A percentile compares a stretch with the other conserved stretches of the same genome.
phyloP scores from a whole-genome alignment of 2,888 invertebrate genomes.

The Bellardia pandia region DNA sequence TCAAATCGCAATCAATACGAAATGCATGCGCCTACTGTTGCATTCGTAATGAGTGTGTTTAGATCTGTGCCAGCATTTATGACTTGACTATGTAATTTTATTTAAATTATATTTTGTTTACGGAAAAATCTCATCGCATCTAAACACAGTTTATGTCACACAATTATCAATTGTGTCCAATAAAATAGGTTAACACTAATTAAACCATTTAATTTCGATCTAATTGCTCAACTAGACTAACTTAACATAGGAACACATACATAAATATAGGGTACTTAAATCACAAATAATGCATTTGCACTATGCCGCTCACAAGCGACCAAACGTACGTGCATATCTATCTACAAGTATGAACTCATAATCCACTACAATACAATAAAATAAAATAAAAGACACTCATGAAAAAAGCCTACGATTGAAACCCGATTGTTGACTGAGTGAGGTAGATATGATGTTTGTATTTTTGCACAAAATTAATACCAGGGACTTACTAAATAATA shows the following conservation, averaged over 20 bases:
- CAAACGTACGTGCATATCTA: slow-evolving; percentile 12
- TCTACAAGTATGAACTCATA: slow-evolving; percentile 32
- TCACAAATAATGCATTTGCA: slow-evolving; percentile 68
- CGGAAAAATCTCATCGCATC: neutral
- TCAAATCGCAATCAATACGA: too few relatives aligned
- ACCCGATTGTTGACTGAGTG: slow-evolving; percentile 60
- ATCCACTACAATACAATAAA: slow-evolving; percentile 39
- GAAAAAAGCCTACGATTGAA: slow-evolving; percentile 61
- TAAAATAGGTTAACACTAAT: neutral
- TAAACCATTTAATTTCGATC: neutral
- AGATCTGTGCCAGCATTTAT: too few relatives aligned
- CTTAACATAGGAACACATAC: slow-evolving; percentile 5
- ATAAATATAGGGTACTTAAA: slow-evolving; percentile 53
- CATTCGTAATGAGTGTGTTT: too few relatives aligned
- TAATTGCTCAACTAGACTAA: slow-evolving; percentile 18
- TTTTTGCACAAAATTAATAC: slow-evolving; percentile 53
- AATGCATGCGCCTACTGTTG: too few relatives aligned
- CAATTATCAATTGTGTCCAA: slow-evolving; percentile 13
- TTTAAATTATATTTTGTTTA: too few relatives aligned
- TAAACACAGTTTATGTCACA: slow-evolving; percentile 20
- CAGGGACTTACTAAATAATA: slow-evolving; percentile 40
- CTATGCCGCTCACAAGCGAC: slow-evolving; percentile 47
- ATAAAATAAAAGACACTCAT: slow-evolving; percentile 40
- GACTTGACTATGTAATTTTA: neutral
- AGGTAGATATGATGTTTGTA: slow-evolving; percentile 45